Conservation (phyloP, 2,113 vertebrate genomes). For the Rhea pennata region DNA sequence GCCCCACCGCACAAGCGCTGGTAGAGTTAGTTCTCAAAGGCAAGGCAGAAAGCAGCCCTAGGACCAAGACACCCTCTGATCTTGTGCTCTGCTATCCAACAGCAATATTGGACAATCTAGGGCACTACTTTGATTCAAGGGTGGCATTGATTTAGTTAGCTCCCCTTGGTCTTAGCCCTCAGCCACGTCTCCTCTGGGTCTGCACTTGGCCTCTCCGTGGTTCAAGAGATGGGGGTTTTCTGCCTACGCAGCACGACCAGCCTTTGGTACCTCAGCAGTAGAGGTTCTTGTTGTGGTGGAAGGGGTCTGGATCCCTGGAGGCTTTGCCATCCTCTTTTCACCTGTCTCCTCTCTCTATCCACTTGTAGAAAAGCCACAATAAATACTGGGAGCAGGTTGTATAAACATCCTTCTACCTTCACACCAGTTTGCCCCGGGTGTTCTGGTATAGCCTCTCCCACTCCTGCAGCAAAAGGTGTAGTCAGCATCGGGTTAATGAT, state of each 20-base stretch:
- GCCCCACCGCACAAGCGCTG: not conserved
- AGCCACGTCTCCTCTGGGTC: not conserved
- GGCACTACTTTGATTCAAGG: not conserved
- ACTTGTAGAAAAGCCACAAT: not conserved
- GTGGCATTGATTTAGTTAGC: not conserved
- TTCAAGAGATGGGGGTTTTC: not conserved
- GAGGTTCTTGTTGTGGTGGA: not conserved
- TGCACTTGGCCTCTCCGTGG: rapidly evolving
- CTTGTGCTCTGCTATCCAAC: not conserved
- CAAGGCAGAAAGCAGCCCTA: not conserved
- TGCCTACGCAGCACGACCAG: not conserved
- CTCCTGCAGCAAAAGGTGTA: not conserved
- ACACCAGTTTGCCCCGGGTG: rapidly evolving
- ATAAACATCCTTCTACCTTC: not conserved
- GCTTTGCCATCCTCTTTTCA: not conserved
- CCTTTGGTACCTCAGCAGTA: not conserved
- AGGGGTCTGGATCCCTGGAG: not conserved
- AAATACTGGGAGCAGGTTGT: not conserved
- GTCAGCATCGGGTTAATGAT: not conserved
- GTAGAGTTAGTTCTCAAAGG: not conserved
- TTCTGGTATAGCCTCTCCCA: not conserved
- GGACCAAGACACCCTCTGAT: rapidly evolving
- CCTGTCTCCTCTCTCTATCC: not conserved
- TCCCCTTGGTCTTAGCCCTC: not conserved
- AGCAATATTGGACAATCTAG: rapidly evolving